These are phyloP conservation scores for Acrocephalus scirpaceus DNA, from an alignment of 2,797 vertebrate species.

Conservation along the genomic window DNA sequence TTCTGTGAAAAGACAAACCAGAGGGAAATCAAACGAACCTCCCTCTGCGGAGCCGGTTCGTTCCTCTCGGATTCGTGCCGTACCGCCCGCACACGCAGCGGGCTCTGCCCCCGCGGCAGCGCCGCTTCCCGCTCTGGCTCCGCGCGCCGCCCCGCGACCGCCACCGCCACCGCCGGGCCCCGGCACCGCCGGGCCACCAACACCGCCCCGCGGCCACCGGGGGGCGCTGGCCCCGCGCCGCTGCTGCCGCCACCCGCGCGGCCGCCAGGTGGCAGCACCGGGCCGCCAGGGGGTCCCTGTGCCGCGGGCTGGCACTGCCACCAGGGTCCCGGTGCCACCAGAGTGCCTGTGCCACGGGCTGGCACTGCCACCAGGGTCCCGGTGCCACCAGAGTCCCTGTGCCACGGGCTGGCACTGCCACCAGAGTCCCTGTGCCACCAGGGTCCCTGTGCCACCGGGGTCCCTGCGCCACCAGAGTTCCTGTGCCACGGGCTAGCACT, in stretches of 20 bases:
- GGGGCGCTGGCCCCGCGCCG: background rate
- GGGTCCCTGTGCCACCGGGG: too few relatives aligned
- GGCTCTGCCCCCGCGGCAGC: fast-evolving
- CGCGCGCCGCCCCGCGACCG: background rate
- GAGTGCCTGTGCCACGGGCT: too few relatives aligned
- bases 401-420: too few relatives aligned
- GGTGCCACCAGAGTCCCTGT: too few relatives aligned
- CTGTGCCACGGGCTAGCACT: too few relatives aligned
- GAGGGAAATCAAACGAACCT: background rate
- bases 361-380: too few relatives aligned
- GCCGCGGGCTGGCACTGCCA: too few relatives aligned
- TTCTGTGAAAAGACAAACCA: background rate
- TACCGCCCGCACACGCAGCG: fast-evolving
- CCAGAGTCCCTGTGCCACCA: too few relatives aligned
- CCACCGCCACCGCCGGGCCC: too few relatives aligned
- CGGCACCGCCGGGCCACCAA: too few relatives aligned
- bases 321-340: too few relatives aligned
- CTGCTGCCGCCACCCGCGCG: background rate
- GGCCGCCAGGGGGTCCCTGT: background rate
- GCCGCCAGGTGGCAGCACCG: conserved; percentile 24
- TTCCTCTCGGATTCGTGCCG: background rate
- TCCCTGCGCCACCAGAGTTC: too few relatives aligned
- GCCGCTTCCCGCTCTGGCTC: background rate
- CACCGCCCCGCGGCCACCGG: background rate
- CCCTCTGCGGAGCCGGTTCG: fast-evolving